These are phyloP conservation scores for Lacerta viridis DNA, from an alignment of 2,797 vertebrate genomes.

Conservation along the genomic window DNA sequence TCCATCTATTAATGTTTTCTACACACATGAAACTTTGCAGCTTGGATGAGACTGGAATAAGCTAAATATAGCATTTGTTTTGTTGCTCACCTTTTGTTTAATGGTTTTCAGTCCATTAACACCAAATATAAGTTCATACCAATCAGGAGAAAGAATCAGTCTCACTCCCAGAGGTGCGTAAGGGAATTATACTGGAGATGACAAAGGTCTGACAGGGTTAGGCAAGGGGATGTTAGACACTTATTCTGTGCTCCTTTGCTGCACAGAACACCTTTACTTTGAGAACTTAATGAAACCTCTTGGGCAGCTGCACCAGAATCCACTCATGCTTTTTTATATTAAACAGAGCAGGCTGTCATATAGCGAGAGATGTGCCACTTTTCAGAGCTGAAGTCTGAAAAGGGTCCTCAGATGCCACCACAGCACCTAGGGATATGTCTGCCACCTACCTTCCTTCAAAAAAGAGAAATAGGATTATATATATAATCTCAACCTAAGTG, in stretches of 20 bases:
- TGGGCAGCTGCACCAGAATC: not conserved
- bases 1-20: slow-evolving; percentile 13
- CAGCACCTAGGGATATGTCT: not conserved
- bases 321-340: not conserved
- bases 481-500: not conserved
- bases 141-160: slow-evolving; percentile 30
- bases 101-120: not conserved
- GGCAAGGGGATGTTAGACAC: not conserved
- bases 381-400: not conserved
- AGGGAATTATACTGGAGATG: not conserved
- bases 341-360: not conserved
- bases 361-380: not conserved
- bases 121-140: not conserved
- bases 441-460: not conserved
- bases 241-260: not conserved
- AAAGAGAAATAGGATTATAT: not conserved
- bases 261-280: not conserved
- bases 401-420: not conserved
- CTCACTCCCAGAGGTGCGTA: not conserved
- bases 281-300: slow-evolving; percentile 6
- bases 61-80: not conserved
- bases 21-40: not conserved
- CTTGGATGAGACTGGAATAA: not conserved
- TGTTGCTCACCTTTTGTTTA: not conserved
- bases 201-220: not conserved